Evolutionary conservation across 2,797 vertebrate genomes (phyloP), one percentile per base, ranked within the genome.

Genomic region (Hydrolagus colliei): DNA sequence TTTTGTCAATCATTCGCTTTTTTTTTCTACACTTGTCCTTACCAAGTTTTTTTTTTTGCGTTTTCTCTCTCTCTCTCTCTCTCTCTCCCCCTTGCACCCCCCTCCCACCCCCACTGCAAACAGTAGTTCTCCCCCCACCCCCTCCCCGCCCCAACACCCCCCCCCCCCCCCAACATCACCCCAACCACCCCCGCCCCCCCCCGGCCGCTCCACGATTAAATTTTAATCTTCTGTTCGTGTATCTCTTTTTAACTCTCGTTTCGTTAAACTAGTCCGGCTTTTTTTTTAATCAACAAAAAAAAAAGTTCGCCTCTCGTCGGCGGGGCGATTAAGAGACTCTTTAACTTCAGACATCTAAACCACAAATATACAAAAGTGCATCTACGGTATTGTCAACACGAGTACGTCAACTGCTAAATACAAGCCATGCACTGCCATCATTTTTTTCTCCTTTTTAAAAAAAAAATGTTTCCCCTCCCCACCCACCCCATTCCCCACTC

Each of bases 401-500:
- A 95, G 96, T 96, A 97, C 96, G 97, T 96, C 92, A 95, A 97
- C 96, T 89, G 95, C 95, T 96, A 96, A 96, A 93, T 93, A 97
- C 96, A 95, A 94, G 94, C 95, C 97, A 98, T 98, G 97, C 97
- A 97, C 96, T 93, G 95, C 95, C 94, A 91, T 89, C 2, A 52
- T 90, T 90, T 88, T 91, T 85, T 91, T 92, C 10, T 4, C 0
- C 10, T 6, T 82, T 68, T 71, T 84, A 71, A 67, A 32, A 27
- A 27, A 27, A 27, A 27, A 27, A 27, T 27, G 27, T 27, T 27
- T 27, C n/a, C n/a, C n/a, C n/a, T n/a, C n/a, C n/a, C n/a, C n/a
- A n/a, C n/a, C n/a, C n/a, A n/a, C n/a, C n/a, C n/a, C n/a, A n/a
- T n/a, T n/a, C n/a, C n/a, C n/a, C n/a, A 2, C 5, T 52, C 5